Evolutionary conservation across 2,888 invertebrate genomes (phyloP), one percentile per base, ranked within the genome.

Genomic region (Scrobipalpa atriplicella): DNA sequence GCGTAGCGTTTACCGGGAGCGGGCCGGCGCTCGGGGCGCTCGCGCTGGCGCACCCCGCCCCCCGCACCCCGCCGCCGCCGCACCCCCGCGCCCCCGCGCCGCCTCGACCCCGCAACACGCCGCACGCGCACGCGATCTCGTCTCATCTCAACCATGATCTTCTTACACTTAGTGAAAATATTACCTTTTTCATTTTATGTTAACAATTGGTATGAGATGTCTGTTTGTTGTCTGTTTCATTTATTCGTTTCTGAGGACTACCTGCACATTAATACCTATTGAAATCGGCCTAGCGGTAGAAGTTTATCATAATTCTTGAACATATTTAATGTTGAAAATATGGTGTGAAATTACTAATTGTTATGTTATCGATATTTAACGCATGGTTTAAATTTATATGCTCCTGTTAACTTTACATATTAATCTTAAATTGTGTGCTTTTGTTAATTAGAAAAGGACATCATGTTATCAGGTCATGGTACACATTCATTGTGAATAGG

Each of bases 1-100:
- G 82, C 83, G 80, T 86, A 80, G 78, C 81, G 78, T 83, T 81
- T 79, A 76, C 75, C 73, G 81, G 77, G 79, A 77, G 78, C 77
- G 82, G 77, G 77, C 74, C 67, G 75, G 75, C 74, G 75, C 69
- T 69, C 71, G 76, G 77, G 77, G 75, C 75, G 73, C 75, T 72
- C 69, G 73, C 71, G 67, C 67, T 66, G 65, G 66, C 72, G 69
- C 72, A 69, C 73, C 70, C 72, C 68, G 66, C 70, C 70, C 73
- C 68, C 69, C 73, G 70, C 69, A 65, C 69, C 72, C 68, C 67
- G 65, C 64, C 73, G 69, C 69, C 71, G 73, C 70, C 70, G 66
- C 72, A 67, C 67, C 38, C 58, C 68, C 70, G 66, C 67, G 67
- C 74, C 76, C 71, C 69, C 66, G 63, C 68, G 75, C 76, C 7